A percentile compares a stretch with the other conserved stretches of the same genome.
Evolutionary conservation across 2,113 vertebrate species (phyloP).

Genomic region (Callocephalon fimbriatum): DNA sequence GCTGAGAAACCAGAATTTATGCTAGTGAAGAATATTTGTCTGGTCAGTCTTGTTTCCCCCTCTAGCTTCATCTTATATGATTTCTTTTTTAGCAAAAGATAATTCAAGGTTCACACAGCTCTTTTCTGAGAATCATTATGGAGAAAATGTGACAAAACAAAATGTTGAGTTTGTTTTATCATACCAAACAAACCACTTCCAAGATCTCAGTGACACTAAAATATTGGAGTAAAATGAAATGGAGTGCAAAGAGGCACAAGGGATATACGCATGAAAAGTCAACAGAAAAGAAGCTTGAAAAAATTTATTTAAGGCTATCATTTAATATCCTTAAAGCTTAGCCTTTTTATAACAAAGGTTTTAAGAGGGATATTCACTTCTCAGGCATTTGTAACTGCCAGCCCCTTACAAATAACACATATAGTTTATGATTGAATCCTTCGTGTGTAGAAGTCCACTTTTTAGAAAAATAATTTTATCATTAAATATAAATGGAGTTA

Average conservation of each 20-base stretch:
- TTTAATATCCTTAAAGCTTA: slow-evolving; percentile 76
- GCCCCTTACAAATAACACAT: slow-evolving; percentile 6
- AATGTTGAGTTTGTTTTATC: background rate
- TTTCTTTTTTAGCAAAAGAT: background rate
- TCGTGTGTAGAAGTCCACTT: slow-evolving; percentile 69
- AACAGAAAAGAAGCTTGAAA: slow-evolving; percentile 72
- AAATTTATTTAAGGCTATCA: slow-evolving; percentile 78
- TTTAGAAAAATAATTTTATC: slow-evolving; percentile 76
- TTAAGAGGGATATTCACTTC: slow-evolving; percentile 69
- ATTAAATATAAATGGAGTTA: slow-evolving; percentile 57
- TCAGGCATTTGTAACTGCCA: slow-evolving; percentile 49
- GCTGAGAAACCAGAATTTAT: background rate
- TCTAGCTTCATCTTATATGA: background rate
- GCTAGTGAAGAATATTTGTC: background rate
- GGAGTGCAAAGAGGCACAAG: background rate
- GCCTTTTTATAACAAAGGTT: slow-evolving; percentile 77
- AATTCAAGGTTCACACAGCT: background rate
- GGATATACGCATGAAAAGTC: slow-evolving; percentile 12
- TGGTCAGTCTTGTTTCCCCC: background rate
- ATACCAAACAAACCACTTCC: slow-evolving; percentile 1
- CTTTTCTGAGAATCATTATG: background rate
- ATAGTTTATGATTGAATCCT: slow-evolving; percentile 46
- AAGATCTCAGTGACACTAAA: background rate
- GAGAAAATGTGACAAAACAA: background rate
- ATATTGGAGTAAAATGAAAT: background rate